Conservation (phyloP, 2,113 vertebrate genomes). For the Platichthys stellatus region DNA sequence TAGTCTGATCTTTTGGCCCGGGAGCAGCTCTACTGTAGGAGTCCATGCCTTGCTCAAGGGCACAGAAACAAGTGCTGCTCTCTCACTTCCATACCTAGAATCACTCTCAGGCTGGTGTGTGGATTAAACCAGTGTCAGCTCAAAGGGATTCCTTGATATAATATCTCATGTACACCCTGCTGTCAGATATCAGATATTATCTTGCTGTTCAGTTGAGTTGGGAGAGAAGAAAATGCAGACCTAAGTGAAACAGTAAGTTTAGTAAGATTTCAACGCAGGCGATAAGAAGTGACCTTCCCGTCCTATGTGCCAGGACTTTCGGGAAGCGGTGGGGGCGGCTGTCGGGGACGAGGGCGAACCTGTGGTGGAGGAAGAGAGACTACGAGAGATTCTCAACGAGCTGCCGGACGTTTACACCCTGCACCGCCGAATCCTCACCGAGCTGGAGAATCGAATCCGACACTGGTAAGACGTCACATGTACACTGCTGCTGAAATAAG, state of each 20-base stretch:
- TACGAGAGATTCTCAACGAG: conserved; percentile 87
- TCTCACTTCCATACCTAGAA: conserved; percentile 9
- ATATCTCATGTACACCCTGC: too few relatives aligned
- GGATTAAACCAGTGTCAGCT: neutral
- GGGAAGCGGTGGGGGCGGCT: conserved; percentile 81
- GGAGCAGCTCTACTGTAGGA: neutral
- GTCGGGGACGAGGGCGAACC: conserved; percentile 82
- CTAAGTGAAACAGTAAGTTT: conserved; percentile 6
- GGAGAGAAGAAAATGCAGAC: neutral
- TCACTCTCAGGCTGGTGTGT: neutral
- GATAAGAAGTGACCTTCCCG: neutral
- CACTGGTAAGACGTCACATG: conserved; percentile 84
- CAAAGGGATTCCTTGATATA: too few relatives aligned
- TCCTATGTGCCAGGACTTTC: conserved; percentile 85
- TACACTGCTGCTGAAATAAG: neutral
- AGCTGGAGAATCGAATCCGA: conserved; percentile 87
- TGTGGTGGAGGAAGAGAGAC: conserved; percentile 80
- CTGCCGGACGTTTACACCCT: conserved; percentile 88
- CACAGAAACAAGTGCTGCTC: neutral
- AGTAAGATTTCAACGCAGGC: neutral
- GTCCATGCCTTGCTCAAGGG: too few relatives aligned
- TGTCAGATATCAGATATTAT: too few relatives aligned
- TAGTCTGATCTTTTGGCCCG: too few relatives aligned
- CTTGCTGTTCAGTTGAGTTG: too few relatives aligned
- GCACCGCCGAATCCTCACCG: conserved; percentile 87